phyloP scores from a whole-genome alignment of 2,797 vertebrate species.

The Pelobates cultripes region DNA sequence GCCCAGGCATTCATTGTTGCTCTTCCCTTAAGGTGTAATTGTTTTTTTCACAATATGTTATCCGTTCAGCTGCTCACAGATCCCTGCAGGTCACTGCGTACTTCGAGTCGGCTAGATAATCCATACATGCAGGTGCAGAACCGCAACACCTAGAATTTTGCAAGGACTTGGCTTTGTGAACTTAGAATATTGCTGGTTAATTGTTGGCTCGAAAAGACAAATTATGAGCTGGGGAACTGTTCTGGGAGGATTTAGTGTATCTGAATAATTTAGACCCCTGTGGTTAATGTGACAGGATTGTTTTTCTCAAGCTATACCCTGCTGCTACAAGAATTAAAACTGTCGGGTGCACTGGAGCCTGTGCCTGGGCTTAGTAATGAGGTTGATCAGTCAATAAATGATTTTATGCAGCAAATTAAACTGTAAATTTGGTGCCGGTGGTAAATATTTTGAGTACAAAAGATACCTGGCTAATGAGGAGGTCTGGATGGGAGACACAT shows the following conservation, averaged over 20 bases:
- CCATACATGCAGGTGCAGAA: constrained; percentile 50
- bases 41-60: constrained; percentile 29
- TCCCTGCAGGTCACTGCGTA: constrained; percentile 44
- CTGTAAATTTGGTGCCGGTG: constrained; percentile 86
- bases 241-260: constrained; percentile 95
- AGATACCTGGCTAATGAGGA: constrained; percentile 79
- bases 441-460: constrained; percentile 88
- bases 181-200: constrained; percentile 93
- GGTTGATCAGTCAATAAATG: constrained; percentile 91
- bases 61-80: constrained; percentile 25
- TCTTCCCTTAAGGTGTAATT: constrained; percentile 30
- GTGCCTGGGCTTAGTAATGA: constrained; percentile 78
- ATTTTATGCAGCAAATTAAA: constrained; percentile 93
- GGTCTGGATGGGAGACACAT: constrained; percentile 64
- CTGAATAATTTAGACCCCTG: constrained; percentile 98
- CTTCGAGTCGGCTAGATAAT: constrained; percentile 22
- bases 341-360: constrained; percentile 77
- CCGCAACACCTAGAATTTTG: constrained; percentile 55
- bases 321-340: constrained; percentile 93
- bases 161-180: constrained; percentile 91
- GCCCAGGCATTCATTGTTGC: constrained; percentile 9
- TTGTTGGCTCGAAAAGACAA: constrained; percentile 94
- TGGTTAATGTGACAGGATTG: constrained; percentile 93
- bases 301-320: constrained; percentile 91
- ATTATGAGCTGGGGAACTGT: constrained; percentile 90